Evolutionary conservation across 2,888 invertebrate genomes (phyloP).

Genomic region (Neuroscelio doddi): DNA sequence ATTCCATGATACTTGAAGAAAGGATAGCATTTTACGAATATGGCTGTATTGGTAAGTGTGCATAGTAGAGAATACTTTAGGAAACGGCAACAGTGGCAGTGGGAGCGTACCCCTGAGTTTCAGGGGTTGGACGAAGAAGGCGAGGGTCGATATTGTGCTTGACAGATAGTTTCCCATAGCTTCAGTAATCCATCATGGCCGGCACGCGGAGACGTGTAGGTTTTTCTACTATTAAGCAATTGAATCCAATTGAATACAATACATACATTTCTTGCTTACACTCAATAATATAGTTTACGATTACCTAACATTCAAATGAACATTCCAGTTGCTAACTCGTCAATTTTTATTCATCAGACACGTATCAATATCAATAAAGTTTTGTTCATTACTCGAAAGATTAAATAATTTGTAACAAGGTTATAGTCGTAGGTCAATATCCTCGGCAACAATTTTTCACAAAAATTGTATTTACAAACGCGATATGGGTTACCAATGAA

Average conservation of each 20-base stretch:
- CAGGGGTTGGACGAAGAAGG: constrained; percentile 66
- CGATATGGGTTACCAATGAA: constrained; percentile 41
- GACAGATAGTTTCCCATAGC: constrained; percentile 72
- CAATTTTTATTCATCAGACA: no score
- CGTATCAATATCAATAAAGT: no score
- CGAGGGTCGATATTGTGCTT: constrained; percentile 72
- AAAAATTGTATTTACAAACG: not conserved
- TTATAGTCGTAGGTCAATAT: not conserved
- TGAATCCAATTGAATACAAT: constrained; percentile 50
- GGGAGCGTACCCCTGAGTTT: constrained; percentile 56
- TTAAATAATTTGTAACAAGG: no score
- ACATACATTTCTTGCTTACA: no score
- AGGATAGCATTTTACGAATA: constrained; percentile 34
- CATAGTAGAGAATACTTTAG: constrained; percentile 33
- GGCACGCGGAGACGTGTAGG: constrained; percentile 68
- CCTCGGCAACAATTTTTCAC: not conserved
- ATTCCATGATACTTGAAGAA: constrained; percentile 23
- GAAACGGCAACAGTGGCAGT: constrained; percentile 46
- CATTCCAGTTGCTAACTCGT: no score
- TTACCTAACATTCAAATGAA: no score
- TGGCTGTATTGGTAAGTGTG: constrained; percentile 28
- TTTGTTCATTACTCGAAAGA: no score
- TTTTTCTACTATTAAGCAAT: constrained; percentile 68
- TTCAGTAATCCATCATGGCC: constrained; percentile 71
- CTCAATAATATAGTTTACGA: no score